Evolutionary conservation across 2,888 invertebrate genomes (phyloP), one percentile per base, ranked within the genome.

Genomic region (Eremobia ochroleuca): DNA sequence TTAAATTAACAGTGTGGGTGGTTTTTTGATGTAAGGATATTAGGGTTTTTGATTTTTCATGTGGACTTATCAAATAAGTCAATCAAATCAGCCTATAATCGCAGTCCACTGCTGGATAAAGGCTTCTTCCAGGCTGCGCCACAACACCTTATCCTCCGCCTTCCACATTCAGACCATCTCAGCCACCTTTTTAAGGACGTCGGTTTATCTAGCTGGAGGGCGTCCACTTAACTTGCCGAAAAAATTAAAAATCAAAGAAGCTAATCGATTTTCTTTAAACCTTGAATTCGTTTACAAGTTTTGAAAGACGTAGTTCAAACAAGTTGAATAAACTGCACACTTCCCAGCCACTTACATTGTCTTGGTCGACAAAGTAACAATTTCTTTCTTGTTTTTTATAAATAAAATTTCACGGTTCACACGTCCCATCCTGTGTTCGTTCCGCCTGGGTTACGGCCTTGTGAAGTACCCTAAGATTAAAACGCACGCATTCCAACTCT

Each of bases 361-460:
- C 70, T 21, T n/a, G 31, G 21, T 37, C 37, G 13, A 79, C 43
- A 37, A 76, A 31, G 40, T 34, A 81, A 81, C 52, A 81, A 74
- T 81, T 81, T 81, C 43, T 62, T 73, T 61, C 28, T 61, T 43
- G 52, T 52, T 55, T 78, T 64, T 64, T 58, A 52, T 59, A 28
- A 55, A 73, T 69, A 69, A 40, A 2, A 75, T 70, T 85, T 75
- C 40, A 82, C 52, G 61, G 72, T 85, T 85, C 86, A 82, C 82
- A 70, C 72, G 72, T 77, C 49, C 61, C 65, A 65, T 49, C 76
- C 40, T 82, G 68, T n/a, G 55, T 43, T 62, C 46, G 65, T 82
- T 83, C 86, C 65, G 34, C 61, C 0, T 85, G 43, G 46, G 52
- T 69, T 52, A 43, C 55, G 49, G 15, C 77, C 82, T 86, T 83